Evolutionary conservation across 1,140 invertebrate species (phyloP).

Genomic region (Hormaphis cornu): DNA sequence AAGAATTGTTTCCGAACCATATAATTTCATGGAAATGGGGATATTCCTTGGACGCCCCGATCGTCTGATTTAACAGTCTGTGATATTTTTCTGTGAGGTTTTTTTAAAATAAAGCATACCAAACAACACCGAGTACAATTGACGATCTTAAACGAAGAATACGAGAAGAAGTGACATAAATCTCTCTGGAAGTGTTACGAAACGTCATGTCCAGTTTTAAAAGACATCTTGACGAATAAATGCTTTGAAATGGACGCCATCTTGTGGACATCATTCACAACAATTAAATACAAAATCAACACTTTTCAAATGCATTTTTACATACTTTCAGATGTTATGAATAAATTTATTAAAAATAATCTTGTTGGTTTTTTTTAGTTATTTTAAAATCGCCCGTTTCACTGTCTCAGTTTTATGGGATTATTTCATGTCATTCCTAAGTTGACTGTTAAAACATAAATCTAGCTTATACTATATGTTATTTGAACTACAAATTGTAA

Average conservation of each 20-base stretch:
- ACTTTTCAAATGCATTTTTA: no score
- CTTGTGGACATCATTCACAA: background rate
- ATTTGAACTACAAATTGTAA: no score
- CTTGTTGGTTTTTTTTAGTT: no score
- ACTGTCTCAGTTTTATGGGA: no score
- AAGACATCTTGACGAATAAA: slow-evolving; percentile 1
- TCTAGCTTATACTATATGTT: no score
- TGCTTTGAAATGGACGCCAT: background rate
- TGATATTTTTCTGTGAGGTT: slow-evolving; percentile 41
- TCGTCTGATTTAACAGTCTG: slow-evolving; percentile 40
- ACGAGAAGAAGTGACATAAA: slow-evolving; percentile 7
- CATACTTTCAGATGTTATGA: no score
- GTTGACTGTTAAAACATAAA: no score
- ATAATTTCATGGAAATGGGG: slow-evolving; percentile 36
- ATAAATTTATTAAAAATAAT: no score
- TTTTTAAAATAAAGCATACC: slow-evolving; percentile 35
- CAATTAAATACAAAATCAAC: no score
- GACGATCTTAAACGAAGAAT: slow-evolving; percentile 23
- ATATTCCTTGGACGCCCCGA: slow-evolving; percentile 35
- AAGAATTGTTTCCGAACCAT: slow-evolving; percentile 36
- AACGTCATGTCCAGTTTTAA: slow-evolving; percentile 5
- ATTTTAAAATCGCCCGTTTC: no score
- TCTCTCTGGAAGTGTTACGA: slow-evolving; percentile 7
- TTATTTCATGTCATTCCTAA: no score
- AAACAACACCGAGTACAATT: slow-evolving; percentile 1